Evolutionary conservation across 2,888 invertebrate genomes (phyloP), one percentile per base, ranked within the genome.

Genomic region (Ecdyonurus torrentis): DNA sequence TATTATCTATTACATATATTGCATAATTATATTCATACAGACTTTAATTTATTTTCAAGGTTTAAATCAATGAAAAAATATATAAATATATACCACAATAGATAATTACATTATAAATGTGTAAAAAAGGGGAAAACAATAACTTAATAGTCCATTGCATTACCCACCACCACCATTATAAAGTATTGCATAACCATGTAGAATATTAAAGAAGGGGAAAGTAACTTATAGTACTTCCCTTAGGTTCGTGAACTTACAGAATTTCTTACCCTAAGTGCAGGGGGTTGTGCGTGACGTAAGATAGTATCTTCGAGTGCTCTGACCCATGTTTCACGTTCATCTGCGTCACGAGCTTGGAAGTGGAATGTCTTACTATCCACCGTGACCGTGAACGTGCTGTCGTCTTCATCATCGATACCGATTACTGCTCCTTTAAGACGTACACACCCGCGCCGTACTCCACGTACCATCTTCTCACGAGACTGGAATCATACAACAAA

Each of bases 321-420:
- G 64, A 99, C 91, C 99, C 99, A 99, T 68, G 88, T 85, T 74
- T 98, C 97, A 61, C 98, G 81, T 74, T 99, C 98, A 63, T 91
- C 89, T 18, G 89, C 87, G 76, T 97, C 94, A 69, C 93, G 83
- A 22, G 98, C 97, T 83, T 99, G 98, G 76, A 99, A 96, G 77
- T 99, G 99, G 78, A 99, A 99, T 18, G 96, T 96, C 77, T 99
- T 99, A 70, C 96, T 93, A 77, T 99, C 99, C 61, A 97, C 97
- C 2, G 96, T 97, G 71, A 99, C 94, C 60, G 98, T 99, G 78
- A 99, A 99, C 2, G 97, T 97, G 72, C 96, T 94, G 76, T 99
- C 98, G 75, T 98, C 97, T 75, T 97, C 97, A 74, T 97, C 96
- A 73, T 99, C 98, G 70, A 99, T 99, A 60, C 99, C 99, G 72